Conservation (phyloP, 2,888 invertebrate species). For the Chrysolina haemoptera region DNA sequence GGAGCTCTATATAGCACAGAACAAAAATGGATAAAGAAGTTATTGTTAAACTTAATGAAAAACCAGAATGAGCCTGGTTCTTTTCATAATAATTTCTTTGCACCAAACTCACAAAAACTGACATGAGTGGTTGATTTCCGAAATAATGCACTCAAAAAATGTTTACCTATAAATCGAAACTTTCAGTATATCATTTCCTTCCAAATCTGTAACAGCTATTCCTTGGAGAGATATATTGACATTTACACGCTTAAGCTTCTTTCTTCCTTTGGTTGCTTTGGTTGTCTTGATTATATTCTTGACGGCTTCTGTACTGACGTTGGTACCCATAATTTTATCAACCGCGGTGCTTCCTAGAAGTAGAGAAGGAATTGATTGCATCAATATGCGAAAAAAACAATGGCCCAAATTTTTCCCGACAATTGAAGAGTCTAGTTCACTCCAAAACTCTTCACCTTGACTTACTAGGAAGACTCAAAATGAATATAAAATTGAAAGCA, state of each 20-base stretch:
- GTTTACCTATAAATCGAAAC: slow-evolving; percentile 87
- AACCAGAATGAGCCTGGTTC: too few relatives aligned
- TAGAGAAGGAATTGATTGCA: too few relatives aligned
- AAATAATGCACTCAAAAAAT: neutral
- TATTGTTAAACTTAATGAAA: too few relatives aligned
- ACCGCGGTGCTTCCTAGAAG: slow-evolving; percentile 78
- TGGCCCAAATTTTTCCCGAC: neutral
- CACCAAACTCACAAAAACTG: too few relatives aligned
- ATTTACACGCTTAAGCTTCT: slow-evolving; percentile 76
- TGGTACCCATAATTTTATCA: slow-evolving; percentile 77
- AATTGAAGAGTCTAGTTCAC: neutral
- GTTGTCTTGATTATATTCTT: slow-evolving; percentile 82
- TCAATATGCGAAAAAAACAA: too few relatives aligned
- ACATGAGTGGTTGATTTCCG: too few relatives aligned
- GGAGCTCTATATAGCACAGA: too few relatives aligned
- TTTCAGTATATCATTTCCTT: slow-evolving; percentile 81
- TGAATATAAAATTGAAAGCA: neutral
- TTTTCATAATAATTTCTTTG: too few relatives aligned
- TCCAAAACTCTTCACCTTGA: neutral
- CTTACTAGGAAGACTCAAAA: neutral
- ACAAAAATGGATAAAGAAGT: too few relatives aligned
- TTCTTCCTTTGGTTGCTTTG: slow-evolving; percentile 75
- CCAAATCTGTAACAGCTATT: slow-evolving; percentile 81
- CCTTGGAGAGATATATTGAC: slow-evolving; percentile 84
- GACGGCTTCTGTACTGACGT: slow-evolving; percentile 86